Conservation (phyloP, 2,888 invertebrate species). For the Leucozona laternaria region DNA sequence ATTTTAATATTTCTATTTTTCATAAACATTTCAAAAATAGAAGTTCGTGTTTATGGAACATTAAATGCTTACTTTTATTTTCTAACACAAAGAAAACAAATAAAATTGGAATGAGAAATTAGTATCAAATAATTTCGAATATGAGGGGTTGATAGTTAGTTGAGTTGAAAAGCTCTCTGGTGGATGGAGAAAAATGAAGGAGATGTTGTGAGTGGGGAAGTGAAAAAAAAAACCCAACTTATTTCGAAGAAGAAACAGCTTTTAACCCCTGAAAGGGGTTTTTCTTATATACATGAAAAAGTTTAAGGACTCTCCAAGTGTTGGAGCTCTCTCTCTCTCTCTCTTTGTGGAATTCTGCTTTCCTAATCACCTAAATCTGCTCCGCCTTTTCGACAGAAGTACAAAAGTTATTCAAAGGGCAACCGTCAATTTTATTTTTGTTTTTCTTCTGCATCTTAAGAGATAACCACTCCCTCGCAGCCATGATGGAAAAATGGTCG, state of each 20-base stretch:
- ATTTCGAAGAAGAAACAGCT: neutral
- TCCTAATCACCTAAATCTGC: conserved; percentile 51
- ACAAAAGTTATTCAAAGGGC: conserved; percentile 35
- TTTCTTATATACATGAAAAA: neutral
- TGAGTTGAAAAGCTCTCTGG: neutral
- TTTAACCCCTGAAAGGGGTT: conserved; percentile 3
- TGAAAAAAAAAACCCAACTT: neutral
- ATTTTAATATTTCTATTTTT: neutral
- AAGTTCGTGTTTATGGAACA: conserved; percentile 45
- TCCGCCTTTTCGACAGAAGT: conserved; percentile 64
- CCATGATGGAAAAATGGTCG: conserved; percentile 80
- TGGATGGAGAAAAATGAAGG: neutral
- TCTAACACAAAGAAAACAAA: conserved; percentile 32
- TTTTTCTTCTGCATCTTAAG: conserved; percentile 14
- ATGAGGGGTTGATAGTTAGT: neutral
- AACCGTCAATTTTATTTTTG: conserved; percentile 5
- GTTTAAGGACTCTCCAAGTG: conserved; percentile 7
- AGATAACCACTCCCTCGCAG: conserved; percentile 83
- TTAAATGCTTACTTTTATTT: conserved; percentile 21
- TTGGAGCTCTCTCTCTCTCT: conserved; percentile 28
- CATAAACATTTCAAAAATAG: conserved; percentile 40
- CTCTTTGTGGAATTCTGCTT: conserved; percentile 28
- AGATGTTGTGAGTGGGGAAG: neutral
- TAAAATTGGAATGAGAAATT: conserved; percentile 2
- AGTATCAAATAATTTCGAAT: conserved; percentile 5